phyloP scores from a whole-genome alignment of 2,888 invertebrate species.

The Petrolisthes manimaculis region DNA sequence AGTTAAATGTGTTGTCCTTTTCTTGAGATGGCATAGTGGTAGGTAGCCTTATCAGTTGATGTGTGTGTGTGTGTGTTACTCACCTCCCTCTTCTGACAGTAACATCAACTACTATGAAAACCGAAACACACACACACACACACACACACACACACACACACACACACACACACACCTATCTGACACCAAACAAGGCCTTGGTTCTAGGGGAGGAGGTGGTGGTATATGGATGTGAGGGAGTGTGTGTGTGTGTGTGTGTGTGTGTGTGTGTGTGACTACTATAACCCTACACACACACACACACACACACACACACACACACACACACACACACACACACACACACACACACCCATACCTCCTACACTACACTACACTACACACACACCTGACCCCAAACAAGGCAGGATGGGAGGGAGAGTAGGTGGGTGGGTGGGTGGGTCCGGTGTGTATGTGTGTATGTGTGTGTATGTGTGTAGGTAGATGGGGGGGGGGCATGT shows the following conservation, averaged over 20 bases:
- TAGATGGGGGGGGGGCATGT: background rate
- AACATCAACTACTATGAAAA: background rate
- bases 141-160: background rate
- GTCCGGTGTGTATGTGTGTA: background rate
- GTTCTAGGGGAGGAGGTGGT: too few species aligned
- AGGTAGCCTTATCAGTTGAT: too few species aligned
- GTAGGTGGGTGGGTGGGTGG: too few species aligned
- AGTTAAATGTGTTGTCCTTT: too few species aligned
- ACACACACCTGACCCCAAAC: background rate
- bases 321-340: background rate
- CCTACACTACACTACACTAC: background rate
- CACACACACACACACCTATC: background rate
- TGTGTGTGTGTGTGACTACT: background rate
- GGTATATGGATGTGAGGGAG: too few species aligned
- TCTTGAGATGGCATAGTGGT: too few species aligned
- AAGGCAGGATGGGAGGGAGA: background rate
- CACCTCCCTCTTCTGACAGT: background rate
- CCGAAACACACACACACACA: conserved; percentile 1
- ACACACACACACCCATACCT: background rate
- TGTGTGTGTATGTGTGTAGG: background rate
- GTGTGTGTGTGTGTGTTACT: too few species aligned
- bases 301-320: background rate
- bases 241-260: too few species aligned
- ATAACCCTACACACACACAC: background rate
- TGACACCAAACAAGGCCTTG: background rate